Percentiles rank a stretch among this genome's conserved stretches.
Evolutionary conservation across 2,888 invertebrate genomes (phyloP).

Genomic region (Omphaloscelis lunosa): DNA sequence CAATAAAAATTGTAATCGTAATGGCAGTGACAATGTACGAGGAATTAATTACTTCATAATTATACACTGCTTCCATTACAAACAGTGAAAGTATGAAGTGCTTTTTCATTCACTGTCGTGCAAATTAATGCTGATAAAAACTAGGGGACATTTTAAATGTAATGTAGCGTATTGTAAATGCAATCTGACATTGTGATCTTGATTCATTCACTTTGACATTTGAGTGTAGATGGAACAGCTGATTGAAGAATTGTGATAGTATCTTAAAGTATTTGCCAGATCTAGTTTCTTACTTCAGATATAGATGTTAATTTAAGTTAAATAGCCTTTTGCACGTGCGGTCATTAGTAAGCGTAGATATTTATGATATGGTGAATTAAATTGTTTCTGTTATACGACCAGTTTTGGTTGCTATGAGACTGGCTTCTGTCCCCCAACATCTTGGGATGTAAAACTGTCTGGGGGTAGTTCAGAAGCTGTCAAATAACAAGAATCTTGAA

Average conservation of each 20-base stretch:
- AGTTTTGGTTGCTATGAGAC: background rate
- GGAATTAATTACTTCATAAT: constrained; percentile 48
- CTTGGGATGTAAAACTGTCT: background rate
- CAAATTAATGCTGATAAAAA: constrained; percentile 29
- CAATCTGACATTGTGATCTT: constrained; percentile 54
- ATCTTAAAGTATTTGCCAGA: background rate
- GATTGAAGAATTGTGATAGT: constrained; percentile 9
- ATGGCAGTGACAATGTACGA: constrained; percentile 45
- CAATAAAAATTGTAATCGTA: background rate
- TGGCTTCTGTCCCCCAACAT: background rate
- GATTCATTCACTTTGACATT: constrained; percentile 45
- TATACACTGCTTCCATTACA: constrained; percentile 40
- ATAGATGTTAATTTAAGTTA: background rate
- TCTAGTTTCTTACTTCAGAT: background rate
- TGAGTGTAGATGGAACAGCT: constrained; percentile 6
- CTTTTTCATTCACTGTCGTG: constrained; percentile 36
- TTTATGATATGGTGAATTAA: background rate
- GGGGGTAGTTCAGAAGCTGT: background rate
- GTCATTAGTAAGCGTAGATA: background rate
- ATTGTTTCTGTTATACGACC: background rate
- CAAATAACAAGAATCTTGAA: background rate
- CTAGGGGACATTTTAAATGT: constrained; percentile 23
- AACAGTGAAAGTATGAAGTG: constrained; percentile 66
- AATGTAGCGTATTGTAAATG: constrained; percentile 25
- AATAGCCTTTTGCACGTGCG: constrained; percentile 13